phyloP scores from a whole-genome alignment of 1,140 invertebrate genomes.

The Eueides isabella region DNA sequence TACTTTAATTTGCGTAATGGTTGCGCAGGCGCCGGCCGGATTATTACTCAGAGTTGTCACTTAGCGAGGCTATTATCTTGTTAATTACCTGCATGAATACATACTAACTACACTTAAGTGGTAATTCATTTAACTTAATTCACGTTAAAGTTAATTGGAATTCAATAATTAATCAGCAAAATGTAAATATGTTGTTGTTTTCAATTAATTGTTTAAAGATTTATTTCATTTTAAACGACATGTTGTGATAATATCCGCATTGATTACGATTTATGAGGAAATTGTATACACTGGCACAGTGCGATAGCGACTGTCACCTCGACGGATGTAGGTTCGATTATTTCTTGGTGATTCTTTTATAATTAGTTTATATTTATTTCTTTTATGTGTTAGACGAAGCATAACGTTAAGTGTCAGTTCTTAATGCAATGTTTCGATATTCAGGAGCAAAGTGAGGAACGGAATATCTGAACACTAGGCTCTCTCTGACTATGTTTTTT shows the following conservation, averaged over 20 bases:
- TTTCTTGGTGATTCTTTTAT: too few relatives aligned
- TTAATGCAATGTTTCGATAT: too few relatives aligned
- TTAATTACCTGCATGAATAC: conserved; percentile 8
- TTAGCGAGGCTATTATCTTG: conserved; percentile 1
- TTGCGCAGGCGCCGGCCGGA: conserved; percentile 17
- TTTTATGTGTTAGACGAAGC: neutral
- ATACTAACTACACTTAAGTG: neutral
- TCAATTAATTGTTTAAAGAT: neutral
- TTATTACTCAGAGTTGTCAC: conserved; percentile 8
- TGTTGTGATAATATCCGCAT: neutral
- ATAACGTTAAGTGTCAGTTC: neutral
- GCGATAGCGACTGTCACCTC: accelerated
- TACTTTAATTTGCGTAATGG: conserved; percentile 10
- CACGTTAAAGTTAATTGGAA: neutral
- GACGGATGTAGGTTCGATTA: too few relatives aligned
- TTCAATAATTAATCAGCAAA: neutral
- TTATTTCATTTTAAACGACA: conserved; percentile 2
- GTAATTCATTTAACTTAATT: conserved; percentile 10
- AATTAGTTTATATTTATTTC: too few relatives aligned
- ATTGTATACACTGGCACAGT: neutral
- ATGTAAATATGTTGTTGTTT: neutral
- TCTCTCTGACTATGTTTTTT: too few relatives aligned
- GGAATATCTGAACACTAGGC: too few relatives aligned
- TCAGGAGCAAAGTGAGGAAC: too few relatives aligned
- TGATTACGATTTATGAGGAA: neutral